Conservation (phyloP, 2,113 vertebrate species). For the Scortum barcoo region DNA sequence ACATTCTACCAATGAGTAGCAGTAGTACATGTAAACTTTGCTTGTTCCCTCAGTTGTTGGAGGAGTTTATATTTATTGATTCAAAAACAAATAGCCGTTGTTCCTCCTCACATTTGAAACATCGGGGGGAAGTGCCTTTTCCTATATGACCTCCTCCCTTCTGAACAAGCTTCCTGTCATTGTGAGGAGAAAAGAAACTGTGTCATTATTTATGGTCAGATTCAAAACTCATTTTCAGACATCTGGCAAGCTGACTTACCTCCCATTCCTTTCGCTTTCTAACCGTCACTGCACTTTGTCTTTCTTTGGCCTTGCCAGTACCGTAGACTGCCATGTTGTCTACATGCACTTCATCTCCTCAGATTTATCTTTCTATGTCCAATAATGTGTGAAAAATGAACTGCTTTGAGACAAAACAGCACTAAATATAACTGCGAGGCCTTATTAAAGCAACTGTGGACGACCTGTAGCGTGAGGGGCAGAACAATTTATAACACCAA, state of each 20-base stretch:
- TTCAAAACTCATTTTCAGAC: conserved; percentile 34
- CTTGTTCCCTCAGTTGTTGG: conserved; percentile 17
- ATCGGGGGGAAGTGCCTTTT: conserved; percentile 60
- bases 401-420: not conserved
- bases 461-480: too few relatives aligned
- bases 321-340: not conserved
- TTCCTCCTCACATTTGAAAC: conserved; percentile 58
- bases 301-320: not conserved
- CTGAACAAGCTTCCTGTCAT: conserved; percentile 76
- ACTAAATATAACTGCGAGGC: not conserved
- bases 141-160: conserved; percentile 69
- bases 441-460: too few relatives aligned
- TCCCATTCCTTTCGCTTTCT: conserved; percentile 52
- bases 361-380: not conserved
- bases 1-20: not conserved
- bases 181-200: conserved; percentile 58
- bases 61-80: conserved; percentile 46
- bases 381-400: not conserved
- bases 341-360: not conserved
- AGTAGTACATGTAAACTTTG: not conserved
- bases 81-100: conserved; percentile 53
- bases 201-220: conserved; percentile 48
- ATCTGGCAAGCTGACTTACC: conserved; percentile 15
- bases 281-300: not conserved
- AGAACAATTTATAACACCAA: not conserved